Evolutionary conservation across 2,888 invertebrate genomes (phyloP), one percentile per base, ranked within the genome.

Genomic region (Philereme vetulata): DNA sequence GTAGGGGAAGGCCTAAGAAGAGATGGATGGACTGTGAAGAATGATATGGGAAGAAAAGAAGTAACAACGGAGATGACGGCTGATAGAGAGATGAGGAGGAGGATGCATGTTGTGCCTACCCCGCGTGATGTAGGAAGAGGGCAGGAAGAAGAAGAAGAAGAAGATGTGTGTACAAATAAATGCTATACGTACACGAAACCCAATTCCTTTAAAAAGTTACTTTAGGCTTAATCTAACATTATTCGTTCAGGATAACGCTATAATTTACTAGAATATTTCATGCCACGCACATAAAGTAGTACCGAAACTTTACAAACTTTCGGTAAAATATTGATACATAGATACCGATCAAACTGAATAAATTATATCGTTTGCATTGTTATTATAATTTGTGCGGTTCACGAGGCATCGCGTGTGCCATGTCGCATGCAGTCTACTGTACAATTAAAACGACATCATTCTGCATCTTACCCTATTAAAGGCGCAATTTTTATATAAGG

Each of bases 331-430:
- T 51, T 40, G 38, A 9, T 33, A 43, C 34, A 52, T 60, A 57
- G 60, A 53, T 66, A 51, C 52, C 6, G 55, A 66, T 64, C 58
- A 40, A 58, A 49, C 40, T 42, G 45, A 58, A 62, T 64, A 58
- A 60, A 62, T 60, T 57, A 51, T 44, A 44, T 44, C 6, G 51
- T 63, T 61, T 48, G 48, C 40, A 57, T 51, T 48, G 44, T 59
- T 57, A 52, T 45, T 47, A 36, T 62, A 61, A 57, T 57, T 63
- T 44, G 32, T 50, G 35, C 36, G 44, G 55, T 40, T 55, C 49
- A 52, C 33, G 38, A 38, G 38, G 38, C 21, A 46, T 61, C 46
- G 61, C 61, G 61, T 52, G 63, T 10, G 51, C 45, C 38, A 4
- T 43, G 49, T 64, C 56, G 64, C 64, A 56, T 62, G 64, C 59